Base-by-base conservation (phyloP, 2,888 invertebrate genomes). In the Pomacea canaliculata region DNA sequence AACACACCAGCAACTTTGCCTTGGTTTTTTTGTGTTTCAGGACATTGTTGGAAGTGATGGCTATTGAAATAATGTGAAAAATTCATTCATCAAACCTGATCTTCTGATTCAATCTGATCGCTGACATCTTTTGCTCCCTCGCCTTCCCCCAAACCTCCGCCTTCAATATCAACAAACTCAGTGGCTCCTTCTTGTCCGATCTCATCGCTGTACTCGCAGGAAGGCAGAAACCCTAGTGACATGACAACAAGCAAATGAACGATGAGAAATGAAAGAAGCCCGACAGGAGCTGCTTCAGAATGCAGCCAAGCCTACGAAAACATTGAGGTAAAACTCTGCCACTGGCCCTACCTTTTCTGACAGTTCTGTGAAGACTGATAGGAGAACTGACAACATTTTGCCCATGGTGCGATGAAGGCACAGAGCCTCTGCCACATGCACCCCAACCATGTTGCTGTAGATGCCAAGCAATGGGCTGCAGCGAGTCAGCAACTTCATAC, bases 101-200 rank as follows among this genome's bases (percentile, higher is more conserved):
- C 98, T 82, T 92, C 91, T n/a, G 94, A 94, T 89, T 96, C 96
- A 73, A 98, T 96, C 88, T 91, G 94, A 78, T 99, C 98, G 0
- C 98, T 98, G 49, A 98, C 97, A 91, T 99, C 99, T 86, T 95
- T 96, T 83, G 95, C 94, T 1, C 97, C 97, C 91, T 95, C 94
- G 0, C 98, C 98, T 80, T 98, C 98, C 0, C 97, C 97, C 8
- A 98, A 92, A 0, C 98, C 98, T 88, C 96, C 95, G 10, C 96
- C 96, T 80, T 92, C 91, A 71, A 91, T 91, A 79, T 92, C 92
- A 83, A 91, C 90, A 81, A 92, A 91, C 79, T 92, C 89, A 13
- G 90, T 91, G 19, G 89, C 89, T 3, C 91, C 91, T 75, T 91
- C 91, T 7, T 88, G 89, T 59, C 83, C 87, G 73, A 87, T 85